Conservation (phyloP, 2,888 invertebrate genomes). For the Alentia gelatinosa region DNA sequence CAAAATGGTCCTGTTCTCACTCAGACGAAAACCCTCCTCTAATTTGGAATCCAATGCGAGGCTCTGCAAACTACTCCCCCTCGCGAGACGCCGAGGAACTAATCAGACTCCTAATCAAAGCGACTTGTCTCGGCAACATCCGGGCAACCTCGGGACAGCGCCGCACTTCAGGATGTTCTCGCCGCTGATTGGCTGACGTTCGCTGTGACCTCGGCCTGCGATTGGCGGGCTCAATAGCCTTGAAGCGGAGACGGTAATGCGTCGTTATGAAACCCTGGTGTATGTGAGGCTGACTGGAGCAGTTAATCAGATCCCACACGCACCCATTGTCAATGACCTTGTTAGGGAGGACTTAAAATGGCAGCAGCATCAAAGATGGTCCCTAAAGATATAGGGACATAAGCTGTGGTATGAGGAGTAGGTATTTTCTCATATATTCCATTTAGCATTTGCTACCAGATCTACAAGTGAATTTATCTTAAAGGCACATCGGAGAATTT, state of each 20-base stretch:
- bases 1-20: no score
- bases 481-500: no score
- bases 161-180: background rate
- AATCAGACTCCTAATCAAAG: conserved; percentile 2
- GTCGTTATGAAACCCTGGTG: background rate
- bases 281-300: background rate
- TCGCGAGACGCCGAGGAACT: background rate
- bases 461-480: no score
- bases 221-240: conserved; percentile 11
- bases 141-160: background rate
- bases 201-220: background rate
- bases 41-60: background rate
- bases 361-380: no score
- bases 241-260: background rate
- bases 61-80: background rate
- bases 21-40: background rate
- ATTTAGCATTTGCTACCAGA: no score
- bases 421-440: no score
- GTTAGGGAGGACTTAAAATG: no score
- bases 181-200: background rate
- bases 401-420: no score
- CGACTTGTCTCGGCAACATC: background rate
- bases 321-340: no score
- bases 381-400: no score
- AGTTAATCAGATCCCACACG: background rate